A percentile compares a stretch with the other conserved stretches of the same genome.
These are phyloP conservation scores for Falco berigora DNA, from an alignment of 2,797 vertebrate genomes.

Conservation along the genomic window DNA sequence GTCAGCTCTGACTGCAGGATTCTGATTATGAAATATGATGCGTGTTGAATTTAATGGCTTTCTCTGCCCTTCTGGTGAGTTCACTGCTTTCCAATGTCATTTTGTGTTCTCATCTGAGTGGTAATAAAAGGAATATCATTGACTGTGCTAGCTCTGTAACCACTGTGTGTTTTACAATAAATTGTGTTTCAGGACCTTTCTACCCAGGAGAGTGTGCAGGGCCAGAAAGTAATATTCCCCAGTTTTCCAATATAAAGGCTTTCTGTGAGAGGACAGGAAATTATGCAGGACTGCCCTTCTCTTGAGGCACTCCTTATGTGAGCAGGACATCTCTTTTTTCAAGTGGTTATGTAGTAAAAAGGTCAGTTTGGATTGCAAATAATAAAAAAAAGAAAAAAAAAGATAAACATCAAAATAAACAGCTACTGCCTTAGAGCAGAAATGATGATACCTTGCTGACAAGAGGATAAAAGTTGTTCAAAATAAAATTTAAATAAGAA, in stretches of 20 bases:
- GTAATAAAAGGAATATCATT: slow-evolving; percentile 77
- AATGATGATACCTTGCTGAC: background rate
- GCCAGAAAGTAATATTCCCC: slow-evolving; percentile 58
- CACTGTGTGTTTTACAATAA: slow-evolving; percentile 77
- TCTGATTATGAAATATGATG: slow-evolving; percentile 83
- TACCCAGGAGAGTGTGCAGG: slow-evolving; percentile 61
- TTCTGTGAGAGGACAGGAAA: background rate
- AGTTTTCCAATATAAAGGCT: slow-evolving; percentile 30
- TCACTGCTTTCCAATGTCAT: slow-evolving; percentile 76
- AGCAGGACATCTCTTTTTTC: slow-evolving; percentile 52
- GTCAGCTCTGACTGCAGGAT: slow-evolving; percentile 74
- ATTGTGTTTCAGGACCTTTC: slow-evolving; percentile 73
- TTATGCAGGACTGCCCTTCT: slow-evolving; percentile 10
- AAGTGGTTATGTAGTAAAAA: slow-evolving; percentile 31
- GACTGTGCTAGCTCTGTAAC: slow-evolving; percentile 69
- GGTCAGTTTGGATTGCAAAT: slow-evolving; percentile 7
- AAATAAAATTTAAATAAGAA: background rate
- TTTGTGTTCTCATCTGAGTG: slow-evolving; percentile 75
- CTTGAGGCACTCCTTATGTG: slow-evolving; percentile 3
- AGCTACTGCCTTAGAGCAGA: background rate
- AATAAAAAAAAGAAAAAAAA: background rate
- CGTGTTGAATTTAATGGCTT: slow-evolving; percentile 77
- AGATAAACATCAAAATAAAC: background rate
- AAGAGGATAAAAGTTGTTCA: background rate
- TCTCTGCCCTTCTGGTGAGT: slow-evolving; percentile 77